A percentile compares a stretch with the other conserved stretches of the same genome.
Conservation (phyloP, 1,140 invertebrate genomes). For the Oscheius sp. region DNA sequence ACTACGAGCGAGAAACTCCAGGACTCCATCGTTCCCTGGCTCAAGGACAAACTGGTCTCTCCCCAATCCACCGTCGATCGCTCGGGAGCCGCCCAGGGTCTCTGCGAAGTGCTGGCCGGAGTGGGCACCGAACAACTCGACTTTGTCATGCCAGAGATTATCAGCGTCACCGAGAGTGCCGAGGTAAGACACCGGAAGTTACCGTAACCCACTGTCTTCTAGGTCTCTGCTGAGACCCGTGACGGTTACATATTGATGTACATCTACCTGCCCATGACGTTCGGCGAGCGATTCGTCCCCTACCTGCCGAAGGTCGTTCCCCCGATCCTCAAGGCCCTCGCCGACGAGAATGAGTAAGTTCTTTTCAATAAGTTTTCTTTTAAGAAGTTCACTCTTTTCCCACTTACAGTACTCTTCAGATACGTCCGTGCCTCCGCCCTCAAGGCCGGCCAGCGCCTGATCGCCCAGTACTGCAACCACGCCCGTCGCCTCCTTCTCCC, state of each 20-base stretch:
- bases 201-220: not conserved
- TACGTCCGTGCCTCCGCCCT: conserved; percentile 91
- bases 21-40: conserved; percentile 75
- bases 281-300: conserved; percentile 87
- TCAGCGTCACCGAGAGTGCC: conserved; percentile 78
- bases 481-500: conserved; percentile 81
- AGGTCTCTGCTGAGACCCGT: conserved; percentile 68
- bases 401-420: conserved; percentile 9
- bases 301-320: conserved; percentile 97
- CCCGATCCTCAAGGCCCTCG: conserved; percentile 91
- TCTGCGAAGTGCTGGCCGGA: conserved; percentile 82
- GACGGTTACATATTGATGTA: conserved; percentile 99
- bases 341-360: conserved; percentile 90
- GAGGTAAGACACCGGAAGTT: not conserved
- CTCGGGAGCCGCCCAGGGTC: conserved; percentile 92
- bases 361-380: not conserved
- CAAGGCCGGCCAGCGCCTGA: conserved; percentile 91
- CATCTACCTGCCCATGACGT: conserved; percentile 96
- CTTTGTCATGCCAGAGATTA: conserved; percentile 96
- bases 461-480: conserved; percentile 91
- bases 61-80: conserved; percentile 80
- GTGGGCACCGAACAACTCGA: conserved; percentile 90
- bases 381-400: not conserved
- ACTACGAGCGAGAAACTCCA: conserved; percentile 45
- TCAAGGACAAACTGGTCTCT: conserved; percentile 90